These are phyloP conservation scores for Formica selysi DNA, from an alignment of 1,140 invertebrate genomes.

Conservation along the genomic window DNA sequence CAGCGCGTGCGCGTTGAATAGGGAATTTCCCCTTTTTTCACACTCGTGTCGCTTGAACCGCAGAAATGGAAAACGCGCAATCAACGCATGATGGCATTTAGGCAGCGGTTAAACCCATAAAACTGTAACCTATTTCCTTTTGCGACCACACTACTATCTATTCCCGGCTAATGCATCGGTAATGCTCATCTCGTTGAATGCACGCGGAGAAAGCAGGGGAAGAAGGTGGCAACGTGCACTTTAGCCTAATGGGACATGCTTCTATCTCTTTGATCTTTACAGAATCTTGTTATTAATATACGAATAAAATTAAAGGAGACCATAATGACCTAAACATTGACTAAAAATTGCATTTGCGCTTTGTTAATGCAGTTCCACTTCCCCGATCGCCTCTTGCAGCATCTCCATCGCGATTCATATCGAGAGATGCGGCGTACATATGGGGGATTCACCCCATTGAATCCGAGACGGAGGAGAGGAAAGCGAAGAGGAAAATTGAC, in stretches of 20 bases:
- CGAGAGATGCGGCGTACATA: slow-evolving; percentile 39
- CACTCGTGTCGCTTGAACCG: slow-evolving; percentile 7
- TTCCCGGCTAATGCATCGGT: not conserved
- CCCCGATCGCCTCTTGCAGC: not conserved
- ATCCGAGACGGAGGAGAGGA: slow-evolving; percentile 54
- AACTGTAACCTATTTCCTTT: slow-evolving; percentile 13
- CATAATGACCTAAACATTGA: not conserved
- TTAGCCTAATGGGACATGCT: not conserved
- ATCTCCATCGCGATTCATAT: slow-evolving; percentile 32
- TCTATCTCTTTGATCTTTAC: not conserved
- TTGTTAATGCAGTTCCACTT: not conserved
- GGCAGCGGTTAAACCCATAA: not conserved
- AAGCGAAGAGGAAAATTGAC: slow-evolving; percentile 66
- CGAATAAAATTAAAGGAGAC: not conserved
- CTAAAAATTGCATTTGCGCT: not conserved
- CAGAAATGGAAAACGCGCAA: slow-evolving; percentile 29
- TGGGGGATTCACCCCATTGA: slow-evolving; percentile 70
- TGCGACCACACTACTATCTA: not conserved
- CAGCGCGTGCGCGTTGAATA: not conserved
- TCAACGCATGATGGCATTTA: slow-evolving; percentile 25
- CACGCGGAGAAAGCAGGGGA: slow-evolving; percentile 8
- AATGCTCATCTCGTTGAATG: not conserved
- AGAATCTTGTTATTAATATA: slow-evolving; percentile 37
- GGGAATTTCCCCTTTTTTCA: slow-evolving; percentile 11
- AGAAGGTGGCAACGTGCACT: slow-evolving; percentile 5